Conservation (phyloP, 2,888 invertebrate genomes). For the Globia sparganii region DNA sequence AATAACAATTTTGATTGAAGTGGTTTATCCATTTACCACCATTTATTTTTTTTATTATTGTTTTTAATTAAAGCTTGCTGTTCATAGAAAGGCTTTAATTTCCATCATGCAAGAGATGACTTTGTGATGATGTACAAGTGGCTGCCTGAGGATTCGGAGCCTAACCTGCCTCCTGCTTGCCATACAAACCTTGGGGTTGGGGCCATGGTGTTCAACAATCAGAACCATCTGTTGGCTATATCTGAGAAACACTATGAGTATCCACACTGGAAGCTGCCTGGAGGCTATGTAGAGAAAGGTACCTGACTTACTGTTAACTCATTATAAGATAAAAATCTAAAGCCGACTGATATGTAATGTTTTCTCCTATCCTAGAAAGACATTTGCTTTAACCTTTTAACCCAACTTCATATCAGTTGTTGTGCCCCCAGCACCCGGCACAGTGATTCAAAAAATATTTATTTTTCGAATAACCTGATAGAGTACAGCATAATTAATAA, state of each 20-base stretch:
- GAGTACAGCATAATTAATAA: too few species aligned
- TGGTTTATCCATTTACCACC: conserved; percentile 48
- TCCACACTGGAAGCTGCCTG: conserved; percentile 97
- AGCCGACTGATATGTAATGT: not conserved
- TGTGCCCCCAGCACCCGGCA: too few species aligned
- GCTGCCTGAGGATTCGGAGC: conserved; percentile 91
- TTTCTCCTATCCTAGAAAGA: not conserved
- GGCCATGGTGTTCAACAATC: conserved; percentile 95
- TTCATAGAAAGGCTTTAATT: conserved; percentile 95
- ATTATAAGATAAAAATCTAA: conserved; percentile 5
- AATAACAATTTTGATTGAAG: not conserved
- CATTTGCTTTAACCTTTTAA: not conserved
- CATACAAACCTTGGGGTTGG: conserved; percentile 96
- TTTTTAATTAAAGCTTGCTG: conserved; percentile 75
- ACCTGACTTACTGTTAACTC: conserved; percentile 31
- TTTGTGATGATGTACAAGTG: conserved; percentile 95
- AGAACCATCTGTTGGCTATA: conserved; percentile 94
- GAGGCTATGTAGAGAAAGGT: conserved; percentile 97
- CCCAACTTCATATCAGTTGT: too few species aligned
- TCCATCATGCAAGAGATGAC: conserved; percentile 96
- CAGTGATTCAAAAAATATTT: too few species aligned
- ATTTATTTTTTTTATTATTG: too few species aligned
- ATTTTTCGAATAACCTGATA: too few species aligned
- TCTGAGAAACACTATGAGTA: conserved; percentile 93
- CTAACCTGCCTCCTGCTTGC: conserved; percentile 93